Base-by-base conservation (phyloP, 2,113 vertebrate genomes). In the Gasterosteus aculeatus region DNA sequence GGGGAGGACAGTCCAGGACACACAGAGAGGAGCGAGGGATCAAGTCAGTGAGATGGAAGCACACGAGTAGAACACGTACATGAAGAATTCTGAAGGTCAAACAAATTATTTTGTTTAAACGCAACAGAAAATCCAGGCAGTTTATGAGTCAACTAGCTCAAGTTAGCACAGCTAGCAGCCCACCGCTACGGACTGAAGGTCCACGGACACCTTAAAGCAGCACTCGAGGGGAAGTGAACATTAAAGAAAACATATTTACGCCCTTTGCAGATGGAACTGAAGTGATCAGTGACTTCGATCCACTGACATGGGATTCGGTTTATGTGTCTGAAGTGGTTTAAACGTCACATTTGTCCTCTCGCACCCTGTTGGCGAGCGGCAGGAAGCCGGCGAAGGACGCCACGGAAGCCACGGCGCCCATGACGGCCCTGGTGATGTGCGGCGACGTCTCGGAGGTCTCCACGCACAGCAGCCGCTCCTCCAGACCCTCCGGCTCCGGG, bases 331-430 rank as follows among this genome's bases (percentile, higher is more conserved):
- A 3, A 33, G 33, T 33, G 33, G 33, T 33, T 33, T 33, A 33
- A 33, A 33, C 3, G 33, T 33, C 3, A 3, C 5, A 33, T 5
- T 33, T 33, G 33, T 33, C 33, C 33, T 51, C 14, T 42, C 14
- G n/a, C 83, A 87, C 85, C 85, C 77, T 70, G 69, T 87, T 85
- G 65, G 65, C 65, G 3, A 87, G 69, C 0, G 80, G 62, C 49
- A 87, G 65, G 46, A 77, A 80, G 79, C 41, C 19, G 41, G 77
- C 41, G 11, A 85, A 7, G 0, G 38, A 1, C 0, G 65, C 66
- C 0, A 60, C 19, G 4, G 60, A 56, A 0, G 31, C 26, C 26
- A 82, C 76, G 9, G 16, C 4, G 10, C 78, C 22, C 0, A 82
- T 15, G 19, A 77, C 69, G 0, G 1, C 0, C 5, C 2, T 4